Evolutionary conservation across 2,113 vertebrate species (phyloP), one percentile per base, ranked within the genome.

Genomic region (Tupaia tana): DNA sequence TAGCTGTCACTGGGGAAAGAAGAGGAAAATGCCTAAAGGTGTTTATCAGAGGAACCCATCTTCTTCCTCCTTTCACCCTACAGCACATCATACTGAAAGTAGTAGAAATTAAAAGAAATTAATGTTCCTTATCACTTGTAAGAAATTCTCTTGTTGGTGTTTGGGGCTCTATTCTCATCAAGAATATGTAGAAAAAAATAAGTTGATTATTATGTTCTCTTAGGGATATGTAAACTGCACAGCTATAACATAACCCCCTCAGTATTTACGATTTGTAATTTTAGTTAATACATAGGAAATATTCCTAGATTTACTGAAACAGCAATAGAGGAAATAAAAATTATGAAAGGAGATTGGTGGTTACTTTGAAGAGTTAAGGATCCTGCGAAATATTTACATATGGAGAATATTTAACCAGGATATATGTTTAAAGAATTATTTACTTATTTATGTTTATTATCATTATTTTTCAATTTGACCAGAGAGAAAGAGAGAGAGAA

Each of bases 341-440:
- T 63, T 89, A 19, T 12, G n/a, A 25, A 70, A 90, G 52, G 20
- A 29, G 20, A 29, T 54, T 4, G 0, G 8, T 58, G 58, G 61
- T 66, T 59, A 78, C 29, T 86, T 27, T 59, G 70, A 71, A 95
- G 87, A 97, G 13, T 59, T 85, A 85, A 70, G 43, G 91, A 63
- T 85, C 34, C 34, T 81, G 14, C 81, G 54, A 94, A 78, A 74
- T 73, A 85, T 64, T 43, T 12, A 4, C 16, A 56, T 24, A 10
- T 63, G 29, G 56, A 84, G 58, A 93, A 85, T 71, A 89, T 54
- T 86, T 83, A 66, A 81, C 71, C 54, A n/a, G 43, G 43, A 43
- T 43, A 43, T 43, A 43, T 43, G 43, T 43, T 43, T 43, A 43
- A 43, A 43, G 43, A 43, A 43, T 4, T 43, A 43, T 43, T 43